Evolutionary conservation across 2,113 vertebrate genomes (phyloP).

Genomic region (Engraulis encrasicolus): DNA sequence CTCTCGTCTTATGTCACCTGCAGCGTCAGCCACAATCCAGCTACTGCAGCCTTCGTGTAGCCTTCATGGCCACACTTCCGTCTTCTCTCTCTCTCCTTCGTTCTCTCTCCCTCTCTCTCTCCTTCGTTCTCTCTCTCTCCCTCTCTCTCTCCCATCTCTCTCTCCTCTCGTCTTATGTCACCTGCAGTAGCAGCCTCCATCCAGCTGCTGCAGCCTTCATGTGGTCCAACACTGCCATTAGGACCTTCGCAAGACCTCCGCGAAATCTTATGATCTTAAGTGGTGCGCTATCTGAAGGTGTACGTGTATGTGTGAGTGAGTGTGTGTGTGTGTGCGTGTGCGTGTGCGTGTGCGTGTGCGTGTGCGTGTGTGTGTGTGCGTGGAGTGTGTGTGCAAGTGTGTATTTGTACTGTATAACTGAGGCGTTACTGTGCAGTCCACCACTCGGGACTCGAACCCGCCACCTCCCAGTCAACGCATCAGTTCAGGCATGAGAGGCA

Average conservation of each 20-base stretch:
- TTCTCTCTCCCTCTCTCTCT: background rate
- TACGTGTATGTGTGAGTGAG: background rate
- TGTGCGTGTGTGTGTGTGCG: constrained; percentile 2
- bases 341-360: background rate
- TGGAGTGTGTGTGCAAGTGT: constrained; percentile 17
- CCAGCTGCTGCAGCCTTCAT: background rate
- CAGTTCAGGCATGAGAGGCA: too few species aligned
- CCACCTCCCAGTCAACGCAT: too few species aligned
- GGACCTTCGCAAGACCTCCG: background rate
- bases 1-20: background rate
- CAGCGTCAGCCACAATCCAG: too few species aligned
- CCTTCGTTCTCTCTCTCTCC: too few species aligned
- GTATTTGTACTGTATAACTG: too few species aligned
- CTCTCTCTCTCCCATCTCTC: too few species aligned
- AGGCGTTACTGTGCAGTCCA: too few species aligned
- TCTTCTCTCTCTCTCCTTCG: too few species aligned
- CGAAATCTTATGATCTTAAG: background rate
- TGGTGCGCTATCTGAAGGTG: background rate
- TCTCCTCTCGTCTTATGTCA: background rate
- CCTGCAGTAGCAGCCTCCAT: background rate
- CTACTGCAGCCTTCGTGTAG: too few species aligned
- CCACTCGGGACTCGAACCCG: too few species aligned
- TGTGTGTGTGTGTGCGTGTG: background rate
- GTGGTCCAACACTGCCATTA: background rate
- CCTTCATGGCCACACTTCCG: too few species aligned